phyloP scores from a whole-genome alignment of 2,888 invertebrate genomes.

The Epicampocera succincta region DNA sequence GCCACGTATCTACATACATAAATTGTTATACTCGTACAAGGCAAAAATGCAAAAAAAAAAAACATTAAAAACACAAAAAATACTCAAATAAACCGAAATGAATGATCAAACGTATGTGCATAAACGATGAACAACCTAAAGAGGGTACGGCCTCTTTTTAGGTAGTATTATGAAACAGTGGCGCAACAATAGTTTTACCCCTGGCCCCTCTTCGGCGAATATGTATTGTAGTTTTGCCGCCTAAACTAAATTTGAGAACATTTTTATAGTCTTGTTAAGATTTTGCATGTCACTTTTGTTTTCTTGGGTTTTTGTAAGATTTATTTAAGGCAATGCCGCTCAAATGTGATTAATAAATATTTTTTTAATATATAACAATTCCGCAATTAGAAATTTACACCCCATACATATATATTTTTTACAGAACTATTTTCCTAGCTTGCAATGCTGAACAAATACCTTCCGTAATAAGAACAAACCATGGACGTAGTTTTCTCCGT shows the following conservation, averaged over 20 bases:
- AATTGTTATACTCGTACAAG: slow-evolving; percentile 52
- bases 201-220: not conserved
- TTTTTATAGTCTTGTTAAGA: slow-evolving; percentile 8
- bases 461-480: too few species aligned
- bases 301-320: slow-evolving; percentile 6
- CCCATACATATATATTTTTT: too few species aligned
- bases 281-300: slow-evolving; percentile 24
- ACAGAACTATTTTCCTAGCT: too few species aligned
- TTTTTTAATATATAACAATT: not conserved
- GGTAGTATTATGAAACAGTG: slow-evolving; percentile 53
- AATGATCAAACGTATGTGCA: slow-evolving; percentile 61
- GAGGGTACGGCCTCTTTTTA: slow-evolving; percentile 65
- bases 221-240: slow-evolving; percentile 1
- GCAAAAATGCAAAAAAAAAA: slow-evolving; percentile 24
- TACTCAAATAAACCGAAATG: slow-evolving; percentile 52
- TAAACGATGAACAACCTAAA: slow-evolving; percentile 57
- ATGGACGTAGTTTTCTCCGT: too few species aligned
- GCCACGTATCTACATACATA: slow-evolving; percentile 61
- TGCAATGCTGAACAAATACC: too few species aligned
- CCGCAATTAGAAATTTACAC: too few species aligned
- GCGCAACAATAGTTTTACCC: slow-evolving; percentile 45
- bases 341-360: slow-evolving; percentile 15
- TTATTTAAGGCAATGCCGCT: slow-evolving; percentile 20
- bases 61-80: slow-evolving; percentile 2
- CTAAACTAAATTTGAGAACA: slow-evolving; percentile 32